Percentiles rank a stretch among this genome's conserved stretches.
These are phyloP conservation scores for Selene dorsalis DNA, from an alignment of 2,797 vertebrate genomes.

Conservation along the genomic window DNA sequence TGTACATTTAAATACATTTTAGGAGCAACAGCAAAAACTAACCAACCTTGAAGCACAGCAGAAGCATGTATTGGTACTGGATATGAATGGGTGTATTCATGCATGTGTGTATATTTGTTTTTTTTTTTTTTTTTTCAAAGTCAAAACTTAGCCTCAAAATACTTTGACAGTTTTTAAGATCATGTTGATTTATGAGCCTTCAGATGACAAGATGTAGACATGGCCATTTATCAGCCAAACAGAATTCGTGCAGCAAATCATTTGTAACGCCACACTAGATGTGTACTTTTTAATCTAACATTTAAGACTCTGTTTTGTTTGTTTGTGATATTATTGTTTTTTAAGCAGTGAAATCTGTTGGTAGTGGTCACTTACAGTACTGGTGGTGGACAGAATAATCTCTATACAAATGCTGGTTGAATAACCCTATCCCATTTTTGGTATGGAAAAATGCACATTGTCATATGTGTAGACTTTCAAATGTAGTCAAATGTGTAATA, in stretches of 20 bases:
- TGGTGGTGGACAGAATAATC: too few relatives aligned
- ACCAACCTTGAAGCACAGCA: constrained; percentile 29
- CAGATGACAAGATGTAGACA: constrained; percentile 5
- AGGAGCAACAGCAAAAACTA: not conserved
- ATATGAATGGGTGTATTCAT: constrained; percentile 11
- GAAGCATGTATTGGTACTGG: constrained; percentile 16
- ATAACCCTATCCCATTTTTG: too few relatives aligned
- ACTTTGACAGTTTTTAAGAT: constrained; percentile 13
- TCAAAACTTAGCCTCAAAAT: constrained; percentile 23
- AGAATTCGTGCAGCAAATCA: not conserved
- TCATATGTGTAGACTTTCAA: too few relatives aligned
- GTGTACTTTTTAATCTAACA: not conserved
- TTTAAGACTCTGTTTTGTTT: too few relatives aligned
- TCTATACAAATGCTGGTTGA: too few relatives aligned
- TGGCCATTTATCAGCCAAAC: not conserved
- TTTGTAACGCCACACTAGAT: not conserved
- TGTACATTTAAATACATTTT: not conserved
- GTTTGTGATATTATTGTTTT: too few relatives aligned
- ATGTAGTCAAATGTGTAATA: too few relatives aligned
- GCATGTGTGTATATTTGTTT: not conserved
- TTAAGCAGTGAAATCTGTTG: too few relatives aligned
- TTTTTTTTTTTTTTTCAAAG: not conserved
- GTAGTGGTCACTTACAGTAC: too few relatives aligned
- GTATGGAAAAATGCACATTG: too few relatives aligned
- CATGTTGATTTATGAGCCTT: constrained; percentile 21